Evolutionary conservation across 1,140 invertebrate species (phyloP).

Genomic region (Drosophila ambigua): DNA sequence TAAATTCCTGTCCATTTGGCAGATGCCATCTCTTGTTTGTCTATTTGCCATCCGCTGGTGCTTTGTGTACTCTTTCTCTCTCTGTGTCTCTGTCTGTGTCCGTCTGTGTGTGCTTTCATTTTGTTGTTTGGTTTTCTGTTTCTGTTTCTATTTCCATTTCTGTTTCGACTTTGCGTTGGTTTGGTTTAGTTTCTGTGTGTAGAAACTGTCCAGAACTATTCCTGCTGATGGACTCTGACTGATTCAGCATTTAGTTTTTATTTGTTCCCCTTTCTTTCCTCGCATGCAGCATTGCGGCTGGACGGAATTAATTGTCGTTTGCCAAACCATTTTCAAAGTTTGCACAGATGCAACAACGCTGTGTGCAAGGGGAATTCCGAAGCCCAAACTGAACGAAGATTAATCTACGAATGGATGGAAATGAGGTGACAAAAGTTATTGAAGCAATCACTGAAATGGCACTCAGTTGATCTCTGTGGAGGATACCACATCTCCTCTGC

Average conservation of each 20-base stretch:
- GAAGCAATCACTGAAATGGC: conserved; percentile 26
- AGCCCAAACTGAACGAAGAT: conserved; percentile 20
- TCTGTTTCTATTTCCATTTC: conserved; percentile 35
- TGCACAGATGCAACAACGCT: conserved; percentile 40
- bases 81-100: not conserved
- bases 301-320: conserved; percentile 70
- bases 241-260: conserved; percentile 43
- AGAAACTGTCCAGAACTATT: conserved; percentile 60
- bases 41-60: conserved; percentile 34
- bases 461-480: too few species aligned
- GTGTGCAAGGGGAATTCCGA: conserved; percentile 22
- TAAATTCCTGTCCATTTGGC: conserved; percentile 81
- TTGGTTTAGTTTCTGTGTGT: conserved; percentile 43
- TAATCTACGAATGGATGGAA: too few species aligned
- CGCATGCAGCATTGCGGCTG: conserved; percentile 38
- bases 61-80: conserved; percentile 14
- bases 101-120: conserved; percentile 24
- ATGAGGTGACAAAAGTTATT: conserved; percentile 30
- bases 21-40: conserved; percentile 69
- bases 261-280: conserved; percentile 41
- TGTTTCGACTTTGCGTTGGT: conserved; percentile 32
- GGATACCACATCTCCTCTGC: not conserved
- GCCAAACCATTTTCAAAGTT: conserved; percentile 54
- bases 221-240: conserved; percentile 68
- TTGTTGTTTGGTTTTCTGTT: conserved; percentile 45